Conservation (phyloP, 2,113 vertebrate genomes). For the Gymnogyps californianus region DNA sequence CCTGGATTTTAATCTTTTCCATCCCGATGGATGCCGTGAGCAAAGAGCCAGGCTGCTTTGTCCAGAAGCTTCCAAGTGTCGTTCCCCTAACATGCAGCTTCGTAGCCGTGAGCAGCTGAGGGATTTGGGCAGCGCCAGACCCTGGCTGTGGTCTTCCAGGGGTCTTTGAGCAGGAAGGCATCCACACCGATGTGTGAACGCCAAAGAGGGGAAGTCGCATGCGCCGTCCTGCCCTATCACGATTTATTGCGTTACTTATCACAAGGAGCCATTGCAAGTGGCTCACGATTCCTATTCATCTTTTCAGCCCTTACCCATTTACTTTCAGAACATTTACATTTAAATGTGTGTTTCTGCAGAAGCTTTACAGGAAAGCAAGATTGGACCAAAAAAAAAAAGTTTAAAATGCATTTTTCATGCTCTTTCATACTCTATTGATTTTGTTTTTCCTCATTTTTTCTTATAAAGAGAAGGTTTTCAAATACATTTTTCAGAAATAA, state of each 20-base stretch:
- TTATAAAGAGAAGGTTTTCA: constrained; percentile 65
- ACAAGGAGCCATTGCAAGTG: background rate
- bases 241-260: background rate
- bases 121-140: background rate
- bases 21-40: background rate
- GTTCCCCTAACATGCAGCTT: rapidly evolving
- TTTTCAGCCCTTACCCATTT: constrained; percentile 10
- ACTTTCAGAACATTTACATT: constrained; percentile 64
- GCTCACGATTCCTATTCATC: constrained; percentile 4
- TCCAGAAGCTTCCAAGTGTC: background rate
- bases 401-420: constrained; percentile 78
- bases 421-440: constrained; percentile 76
- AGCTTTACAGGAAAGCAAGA: constrained; percentile 64
- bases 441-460: constrained; percentile 69
- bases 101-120: background rate
- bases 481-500: constrained; percentile 53
- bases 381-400: background rate
- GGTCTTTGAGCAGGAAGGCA: background rate
- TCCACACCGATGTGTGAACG: background rate
- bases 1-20: background rate
- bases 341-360: constrained; percentile 56
- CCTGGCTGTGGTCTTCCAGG: background rate
- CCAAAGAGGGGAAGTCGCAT: background rate
- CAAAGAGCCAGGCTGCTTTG: background rate
- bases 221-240: background rate